Evolutionary conservation across 2,797 vertebrate genomes (phyloP).

Genomic region (Cichlasoma orientale): DNA sequence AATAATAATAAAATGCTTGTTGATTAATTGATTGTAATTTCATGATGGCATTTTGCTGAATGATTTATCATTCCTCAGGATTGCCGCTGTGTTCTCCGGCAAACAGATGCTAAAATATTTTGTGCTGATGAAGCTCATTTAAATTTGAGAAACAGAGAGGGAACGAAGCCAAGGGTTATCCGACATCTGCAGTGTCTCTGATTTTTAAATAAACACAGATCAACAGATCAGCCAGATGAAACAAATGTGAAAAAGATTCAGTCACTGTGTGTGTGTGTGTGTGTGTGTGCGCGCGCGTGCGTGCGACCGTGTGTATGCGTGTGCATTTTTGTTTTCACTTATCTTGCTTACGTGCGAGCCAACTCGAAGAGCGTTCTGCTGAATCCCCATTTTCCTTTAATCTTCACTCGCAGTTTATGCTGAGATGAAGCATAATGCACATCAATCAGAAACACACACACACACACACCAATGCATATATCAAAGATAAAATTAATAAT

Average conservation of each 20-base stretch:
- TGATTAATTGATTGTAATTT: constrained; percentile 61
- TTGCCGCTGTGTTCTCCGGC: constrained; percentile 33
- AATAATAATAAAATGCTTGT: constrained; percentile 13
- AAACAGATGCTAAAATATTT: constrained; percentile 60
- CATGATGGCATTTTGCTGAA: constrained; percentile 10
- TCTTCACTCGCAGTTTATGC: constrained; percentile 73
- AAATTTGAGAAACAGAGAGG: constrained; percentile 46
- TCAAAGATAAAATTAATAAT: constrained; percentile 76
- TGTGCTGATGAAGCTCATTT: constrained; percentile 58
- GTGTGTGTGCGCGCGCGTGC: background rate
- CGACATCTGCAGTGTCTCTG: constrained; percentile 66
- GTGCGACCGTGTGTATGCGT: background rate
- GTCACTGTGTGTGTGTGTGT: background rate
- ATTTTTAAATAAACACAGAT: constrained; percentile 70
- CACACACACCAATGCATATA: constrained; percentile 60
- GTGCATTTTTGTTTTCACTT: constrained; percentile 55
- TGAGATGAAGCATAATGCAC: constrained; percentile 79
- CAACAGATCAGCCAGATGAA: constrained; percentile 73
- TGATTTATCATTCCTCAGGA: constrained; percentile 48
- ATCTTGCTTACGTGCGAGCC: constrained; percentile 63
- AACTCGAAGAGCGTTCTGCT: constrained; percentile 68
- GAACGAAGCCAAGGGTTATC: constrained; percentile 59
- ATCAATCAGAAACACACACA: constrained; percentile 69
- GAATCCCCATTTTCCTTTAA: constrained; percentile 77
- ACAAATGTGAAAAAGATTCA: constrained; percentile 72